Evolutionary conservation across 2,888 invertebrate species (phyloP), one percentile per base, ranked within the genome.

Genomic region (Galeopsomyia nigrocyanea): DNA sequence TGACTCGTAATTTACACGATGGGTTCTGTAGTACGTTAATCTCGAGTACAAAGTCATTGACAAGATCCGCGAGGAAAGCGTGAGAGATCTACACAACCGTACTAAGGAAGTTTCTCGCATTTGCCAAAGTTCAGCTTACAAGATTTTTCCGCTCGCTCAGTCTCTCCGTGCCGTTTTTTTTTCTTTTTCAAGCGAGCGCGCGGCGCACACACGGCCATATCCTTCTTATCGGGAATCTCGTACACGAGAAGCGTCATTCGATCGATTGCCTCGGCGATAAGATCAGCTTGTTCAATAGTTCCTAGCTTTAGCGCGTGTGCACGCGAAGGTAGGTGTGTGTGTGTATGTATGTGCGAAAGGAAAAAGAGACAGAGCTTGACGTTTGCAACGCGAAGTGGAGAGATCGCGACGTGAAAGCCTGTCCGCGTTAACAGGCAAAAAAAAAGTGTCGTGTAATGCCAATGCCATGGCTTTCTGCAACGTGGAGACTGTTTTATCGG

Each of bases 201-300:
- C n/a, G 19, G 19, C 46, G 21, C 49, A 49, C 47, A 7, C 63
- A 39, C 53, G 46, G 39, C 21, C 22, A 26, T 22, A 16, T 26
- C 39, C 64, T 39, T 39, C 39, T 74, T 75, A 75, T 75, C 74
- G 57, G 5, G 21, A 58, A 75, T 71, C 71, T 68, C 55, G 68
- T 71, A 65, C 71, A 68, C 74, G 68, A 19, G 31, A 58, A 71
- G 71, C 71, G 74, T 75, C 74, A 75, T 75, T 75, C 68, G 71
- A 75, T 75, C 74, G 74, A 75, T 74, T 71, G 63, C 16, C 62
- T 26, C 19, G 19, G 39, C 51, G 61, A 73, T 73, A 73, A 73
- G 66, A 73, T 73, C 73, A 17, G 50, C 73, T 62, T 73, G 73
- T 73, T 66, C 73, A 57, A 73, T 70, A 49, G 73, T 39, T 39